Conservation (phyloP, 1,140 invertebrate species). For the Apocrypta bakeri region DNA sequence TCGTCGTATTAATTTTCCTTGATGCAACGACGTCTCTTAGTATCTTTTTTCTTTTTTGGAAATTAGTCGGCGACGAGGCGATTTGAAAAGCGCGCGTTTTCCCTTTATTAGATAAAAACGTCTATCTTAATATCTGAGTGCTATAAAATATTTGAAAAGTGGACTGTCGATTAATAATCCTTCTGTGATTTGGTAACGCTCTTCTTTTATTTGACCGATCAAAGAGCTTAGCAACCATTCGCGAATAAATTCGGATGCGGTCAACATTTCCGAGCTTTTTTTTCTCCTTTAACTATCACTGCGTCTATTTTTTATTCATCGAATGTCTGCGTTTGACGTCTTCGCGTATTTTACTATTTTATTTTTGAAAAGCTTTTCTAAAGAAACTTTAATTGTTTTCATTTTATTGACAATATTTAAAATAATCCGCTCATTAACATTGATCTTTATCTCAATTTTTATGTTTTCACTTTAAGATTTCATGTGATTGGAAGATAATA, state of each 20-base stretch:
- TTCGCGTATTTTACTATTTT: no score
- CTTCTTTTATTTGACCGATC: not conserved
- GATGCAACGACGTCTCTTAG: not conserved
- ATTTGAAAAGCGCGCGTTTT: slow-evolving; percentile 6
- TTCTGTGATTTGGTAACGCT: not conserved
- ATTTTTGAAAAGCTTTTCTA: no score
- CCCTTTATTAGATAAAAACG: slow-evolving; percentile 3
- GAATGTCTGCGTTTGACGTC: not conserved
- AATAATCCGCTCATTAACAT: no score
- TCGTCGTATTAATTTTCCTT: not conserved
- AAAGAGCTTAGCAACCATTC: not conserved
- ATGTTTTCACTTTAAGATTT: no score
- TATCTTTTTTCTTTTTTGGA: not conserved
- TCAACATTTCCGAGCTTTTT: not conserved
- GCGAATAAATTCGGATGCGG: not conserved
- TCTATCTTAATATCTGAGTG: not conserved
- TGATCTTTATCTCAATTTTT: no score
- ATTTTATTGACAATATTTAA: no score
- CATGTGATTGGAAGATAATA: no score
- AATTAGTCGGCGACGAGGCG: not conserved
- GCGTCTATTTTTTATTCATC: not conserved
- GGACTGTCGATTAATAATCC: not conserved
- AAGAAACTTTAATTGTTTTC: no score
- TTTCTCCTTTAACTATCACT: not conserved
- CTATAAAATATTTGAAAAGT: not conserved